Evolutionary conservation across 2,797 vertebrate species (phyloP).

Genomic region (Momotus momota): DNA sequence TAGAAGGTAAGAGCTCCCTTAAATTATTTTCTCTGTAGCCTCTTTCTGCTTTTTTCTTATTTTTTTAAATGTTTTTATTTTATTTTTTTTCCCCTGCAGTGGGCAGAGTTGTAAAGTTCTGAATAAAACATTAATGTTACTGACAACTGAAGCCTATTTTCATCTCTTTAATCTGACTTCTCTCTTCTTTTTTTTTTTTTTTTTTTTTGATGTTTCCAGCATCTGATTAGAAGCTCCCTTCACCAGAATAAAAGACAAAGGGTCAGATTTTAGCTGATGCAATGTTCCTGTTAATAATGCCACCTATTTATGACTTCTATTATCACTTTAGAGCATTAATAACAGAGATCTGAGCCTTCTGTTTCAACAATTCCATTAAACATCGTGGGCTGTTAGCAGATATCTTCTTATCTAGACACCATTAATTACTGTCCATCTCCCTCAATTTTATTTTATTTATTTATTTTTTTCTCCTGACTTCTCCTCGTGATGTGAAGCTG

Average conservation of each 20-base stretch:
- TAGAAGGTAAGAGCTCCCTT: conserved; percentile 86
- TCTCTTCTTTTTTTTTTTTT: neutral
- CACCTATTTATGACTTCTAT: conserved; percentile 77
- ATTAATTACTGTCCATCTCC: conserved; percentile 75
- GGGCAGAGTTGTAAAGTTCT: conserved; percentile 47
- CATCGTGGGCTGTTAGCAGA: conserved; percentile 61
- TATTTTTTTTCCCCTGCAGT: neutral
- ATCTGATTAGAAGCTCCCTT: conserved; percentile 57
- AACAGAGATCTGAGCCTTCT: conserved; percentile 62
- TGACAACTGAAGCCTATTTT: conserved; percentile 51
- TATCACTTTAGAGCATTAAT: conserved; percentile 73
- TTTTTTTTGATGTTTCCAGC: conserved; percentile 51
- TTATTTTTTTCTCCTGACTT: conserved; percentile 11
- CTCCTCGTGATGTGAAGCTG: conserved; percentile 53
- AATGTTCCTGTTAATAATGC: conserved; percentile 73
- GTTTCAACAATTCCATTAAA: conserved; percentile 72
- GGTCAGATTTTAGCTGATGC: conserved; percentile 70
- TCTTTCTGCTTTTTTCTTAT: neutral
- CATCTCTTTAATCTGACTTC: conserved; percentile 67
- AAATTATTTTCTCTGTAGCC: conserved; percentile 15
- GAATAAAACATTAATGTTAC: conserved; percentile 41
- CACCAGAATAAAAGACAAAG: conserved; percentile 66
- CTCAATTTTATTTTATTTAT: conserved; percentile 20
- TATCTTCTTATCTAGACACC: conserved; percentile 69
- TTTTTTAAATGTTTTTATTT: neutral